These are phyloP conservation scores for Pollenia labialis DNA, from an alignment of 2,888 invertebrate species.

Conservation along the genomic window DNA sequence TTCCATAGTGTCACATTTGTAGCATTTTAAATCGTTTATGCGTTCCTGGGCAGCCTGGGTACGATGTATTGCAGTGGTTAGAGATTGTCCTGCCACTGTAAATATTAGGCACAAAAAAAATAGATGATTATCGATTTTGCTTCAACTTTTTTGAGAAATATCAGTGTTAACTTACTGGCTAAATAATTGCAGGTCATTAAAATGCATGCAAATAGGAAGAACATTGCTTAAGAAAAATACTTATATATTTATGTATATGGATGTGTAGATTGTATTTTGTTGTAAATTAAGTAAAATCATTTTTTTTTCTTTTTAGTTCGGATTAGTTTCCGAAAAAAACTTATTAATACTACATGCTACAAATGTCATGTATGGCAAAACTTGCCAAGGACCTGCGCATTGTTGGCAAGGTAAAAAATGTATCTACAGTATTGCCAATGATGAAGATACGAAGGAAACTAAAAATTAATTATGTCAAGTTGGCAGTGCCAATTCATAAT, in stretches of 20 bases:
- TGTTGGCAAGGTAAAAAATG: not conserved
- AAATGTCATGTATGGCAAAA: conserved; percentile 57
- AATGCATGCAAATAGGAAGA: conserved; percentile 56
- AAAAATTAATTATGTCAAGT: too few relatives aligned
- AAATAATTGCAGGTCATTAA: conserved; percentile 49
- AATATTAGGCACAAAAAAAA: not conserved
- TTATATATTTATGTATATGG: not conserved
- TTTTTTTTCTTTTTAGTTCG: conserved; percentile 31
- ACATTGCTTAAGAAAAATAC: conserved; percentile 37
- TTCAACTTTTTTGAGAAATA: conserved; percentile 70
- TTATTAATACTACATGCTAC: not conserved
- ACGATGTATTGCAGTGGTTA: conserved; percentile 86
- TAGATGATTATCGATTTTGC: conserved; percentile 75
- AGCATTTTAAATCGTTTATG: conserved; percentile 91
- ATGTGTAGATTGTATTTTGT: not conserved
- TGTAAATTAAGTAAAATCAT: not conserved
- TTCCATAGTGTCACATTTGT: conserved; percentile 91
- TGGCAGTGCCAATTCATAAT: not conserved
- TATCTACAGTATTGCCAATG: conserved; percentile 36
- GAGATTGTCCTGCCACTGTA: conserved; percentile 75
- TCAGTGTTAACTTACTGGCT: conserved; percentile 73
- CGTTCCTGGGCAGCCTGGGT: conserved; percentile 92
- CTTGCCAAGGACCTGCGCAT: conserved; percentile 65
- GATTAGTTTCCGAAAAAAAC: conserved; percentile 41
- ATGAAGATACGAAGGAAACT: not conserved